These are phyloP conservation scores for Rhinoptilus africanus DNA, from an alignment of 2,113 vertebrate species.

Conservation along the genomic window DNA sequence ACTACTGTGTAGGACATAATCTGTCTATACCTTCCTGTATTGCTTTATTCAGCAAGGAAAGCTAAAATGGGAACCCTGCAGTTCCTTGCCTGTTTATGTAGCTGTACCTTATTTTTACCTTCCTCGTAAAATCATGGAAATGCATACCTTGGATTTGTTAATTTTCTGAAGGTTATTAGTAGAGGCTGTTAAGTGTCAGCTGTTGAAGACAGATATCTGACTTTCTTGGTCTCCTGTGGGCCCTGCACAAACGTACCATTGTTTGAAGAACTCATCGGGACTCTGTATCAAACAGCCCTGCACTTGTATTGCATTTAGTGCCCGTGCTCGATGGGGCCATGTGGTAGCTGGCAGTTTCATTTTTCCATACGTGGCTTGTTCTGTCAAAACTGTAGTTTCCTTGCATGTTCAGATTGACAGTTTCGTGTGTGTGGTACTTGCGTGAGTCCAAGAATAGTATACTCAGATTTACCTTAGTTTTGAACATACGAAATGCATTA, in stretches of 20 bases:
- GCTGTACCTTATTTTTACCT: not conserved
- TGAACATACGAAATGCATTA: not conserved
- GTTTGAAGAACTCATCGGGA: not conserved
- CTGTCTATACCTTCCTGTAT: not conserved
- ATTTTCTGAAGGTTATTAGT: not conserved
- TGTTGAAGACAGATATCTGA: not conserved
- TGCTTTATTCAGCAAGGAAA: not conserved
- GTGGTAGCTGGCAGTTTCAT: not conserved
- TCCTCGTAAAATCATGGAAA: not conserved
- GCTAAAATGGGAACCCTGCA: not conserved
- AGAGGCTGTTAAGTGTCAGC: not conserved
- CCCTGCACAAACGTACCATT: not conserved
- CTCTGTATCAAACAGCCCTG: not conserved
- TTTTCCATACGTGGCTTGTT: not conserved
- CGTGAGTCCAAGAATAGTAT: not conserved
- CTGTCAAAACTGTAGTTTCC: not conserved
- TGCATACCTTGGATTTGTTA: not conserved
- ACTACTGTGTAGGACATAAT: not conserved
- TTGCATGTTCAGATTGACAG: not conserved
- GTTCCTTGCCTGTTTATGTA: not conserved
- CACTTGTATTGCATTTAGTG: not conserved
- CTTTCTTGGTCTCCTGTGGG: not conserved
- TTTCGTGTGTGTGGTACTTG: not conserved
- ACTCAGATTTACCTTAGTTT: not conserved
- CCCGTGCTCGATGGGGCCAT: not conserved